Percentiles rank a stretch among this genome's conserved stretches.
phyloP scores from a whole-genome alignment of 2,113 vertebrate species.

The Ptilonorhynchus violaceus region DNA sequence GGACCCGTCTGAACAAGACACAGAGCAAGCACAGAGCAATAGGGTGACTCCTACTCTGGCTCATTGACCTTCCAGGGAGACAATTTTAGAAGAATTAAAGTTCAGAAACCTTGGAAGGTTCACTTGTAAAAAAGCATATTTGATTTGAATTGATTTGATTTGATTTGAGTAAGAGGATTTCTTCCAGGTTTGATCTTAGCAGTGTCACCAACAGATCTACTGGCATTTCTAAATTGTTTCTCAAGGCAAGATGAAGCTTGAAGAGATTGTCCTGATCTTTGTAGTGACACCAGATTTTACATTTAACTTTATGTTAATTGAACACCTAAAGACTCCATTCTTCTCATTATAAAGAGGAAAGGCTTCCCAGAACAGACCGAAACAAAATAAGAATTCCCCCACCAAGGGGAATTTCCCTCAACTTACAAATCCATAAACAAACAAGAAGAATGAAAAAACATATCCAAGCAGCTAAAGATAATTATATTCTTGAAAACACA shows the following conservation, averaged over 20 bases:
- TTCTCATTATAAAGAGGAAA: not conserved
- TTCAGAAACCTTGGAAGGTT: not conserved
- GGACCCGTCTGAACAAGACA: not conserved
- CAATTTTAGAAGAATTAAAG: not conserved
- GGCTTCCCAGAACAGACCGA: not conserved
- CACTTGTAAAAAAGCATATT: not conserved
- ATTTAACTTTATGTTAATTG: not conserved
- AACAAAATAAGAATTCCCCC: not conserved
- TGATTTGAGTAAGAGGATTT: not conserved
- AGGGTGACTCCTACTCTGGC: not conserved
- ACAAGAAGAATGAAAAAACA: not conserved
- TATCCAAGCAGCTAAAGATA: not conserved
- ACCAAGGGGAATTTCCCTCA: not conserved
- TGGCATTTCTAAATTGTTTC: not conserved
- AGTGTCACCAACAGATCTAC: not conserved
- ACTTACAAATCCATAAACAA: not conserved
- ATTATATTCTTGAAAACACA: not conserved
- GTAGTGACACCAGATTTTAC: not conserved
- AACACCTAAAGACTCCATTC: not conserved
- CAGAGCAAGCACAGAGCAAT: not conserved
- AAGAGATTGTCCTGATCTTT: not conserved
- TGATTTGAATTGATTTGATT: not conserved
- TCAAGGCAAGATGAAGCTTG: not conserved
- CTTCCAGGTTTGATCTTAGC: not conserved
- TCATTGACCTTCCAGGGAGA: not conserved